phyloP scores from a whole-genome alignment of 2,113 vertebrate species.

The Haemorhous mexicanus region DNA sequence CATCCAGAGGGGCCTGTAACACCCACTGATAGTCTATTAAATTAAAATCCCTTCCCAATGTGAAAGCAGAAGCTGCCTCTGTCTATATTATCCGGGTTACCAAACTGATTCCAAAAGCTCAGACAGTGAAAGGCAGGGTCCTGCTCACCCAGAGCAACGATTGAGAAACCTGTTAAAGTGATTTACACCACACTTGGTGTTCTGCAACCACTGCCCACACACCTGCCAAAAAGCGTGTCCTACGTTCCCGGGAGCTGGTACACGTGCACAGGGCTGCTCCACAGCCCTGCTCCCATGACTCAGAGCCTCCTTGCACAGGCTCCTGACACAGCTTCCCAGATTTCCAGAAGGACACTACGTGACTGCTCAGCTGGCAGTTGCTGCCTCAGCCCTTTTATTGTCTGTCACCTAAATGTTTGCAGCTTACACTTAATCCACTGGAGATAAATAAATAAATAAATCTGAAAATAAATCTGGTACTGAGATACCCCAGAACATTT shows the following conservation, averaged over 20 bases:
- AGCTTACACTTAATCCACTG: neutral
- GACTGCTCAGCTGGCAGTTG: neutral
- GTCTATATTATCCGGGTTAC: neutral
- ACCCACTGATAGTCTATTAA: rapidly evolving
- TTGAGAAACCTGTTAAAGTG: neutral
- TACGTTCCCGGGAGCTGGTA: neutral
- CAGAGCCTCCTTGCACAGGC: neutral
- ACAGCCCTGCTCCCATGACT: neutral
- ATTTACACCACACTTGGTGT: neutral
- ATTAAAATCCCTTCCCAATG: neutral
- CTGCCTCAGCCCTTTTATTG: neutral
- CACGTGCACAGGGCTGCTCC: neutral
- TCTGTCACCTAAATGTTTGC: rapidly evolving
- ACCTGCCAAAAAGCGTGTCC: rapidly evolving
- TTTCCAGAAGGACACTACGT: neutral
- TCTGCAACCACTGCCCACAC: neutral
- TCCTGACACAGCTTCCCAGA: neutral
- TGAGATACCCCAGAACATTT: neutral
- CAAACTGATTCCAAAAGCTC: neutral
- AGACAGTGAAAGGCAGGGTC: neutral
- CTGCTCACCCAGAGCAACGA: neutral
- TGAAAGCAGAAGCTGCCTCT: neutral
- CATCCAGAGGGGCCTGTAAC: neutral
- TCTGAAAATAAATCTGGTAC: neutral
- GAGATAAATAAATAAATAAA: neutral